Conservation (phyloP, 2,797 vertebrate genomes). For the Hemitrygon akajei region DNA sequence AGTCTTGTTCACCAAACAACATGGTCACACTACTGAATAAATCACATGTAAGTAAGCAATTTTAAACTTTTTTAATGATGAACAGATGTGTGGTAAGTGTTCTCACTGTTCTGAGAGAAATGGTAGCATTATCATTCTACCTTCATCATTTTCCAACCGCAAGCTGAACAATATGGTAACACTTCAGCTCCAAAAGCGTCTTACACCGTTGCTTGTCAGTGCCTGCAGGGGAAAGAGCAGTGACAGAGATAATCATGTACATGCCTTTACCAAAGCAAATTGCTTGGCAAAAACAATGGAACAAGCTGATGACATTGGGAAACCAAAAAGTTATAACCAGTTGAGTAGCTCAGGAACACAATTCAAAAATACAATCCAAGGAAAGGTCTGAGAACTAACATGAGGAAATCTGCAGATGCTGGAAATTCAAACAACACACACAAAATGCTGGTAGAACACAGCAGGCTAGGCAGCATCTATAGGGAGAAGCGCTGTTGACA, state of each 20-base stretch:
- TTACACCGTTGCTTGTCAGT: background rate
- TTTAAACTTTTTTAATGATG: background rate
- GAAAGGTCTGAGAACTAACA: no score
- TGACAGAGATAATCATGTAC: background rate
- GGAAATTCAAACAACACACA: no score
- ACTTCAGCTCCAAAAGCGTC: background rate
- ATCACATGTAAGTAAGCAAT: background rate
- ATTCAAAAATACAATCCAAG: background rate
- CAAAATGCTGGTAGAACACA: no score
- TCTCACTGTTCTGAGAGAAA: background rate
- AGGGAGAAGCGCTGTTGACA: no score
- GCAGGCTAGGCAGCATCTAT: no score
- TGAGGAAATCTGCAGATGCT: no score
- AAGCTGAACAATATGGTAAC: background rate
- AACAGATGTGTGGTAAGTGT: background rate
- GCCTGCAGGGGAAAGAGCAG: background rate
- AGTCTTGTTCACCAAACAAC: background rate
- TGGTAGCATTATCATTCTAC: background rate
- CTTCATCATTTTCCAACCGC: background rate
- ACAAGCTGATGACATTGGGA: constrained; percentile 44
- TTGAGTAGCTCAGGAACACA: background rate
- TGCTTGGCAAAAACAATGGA: constrained; percentile 42
- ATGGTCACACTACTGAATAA: background rate
- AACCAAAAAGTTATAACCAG: constrained; percentile 37
- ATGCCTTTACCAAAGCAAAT: background rate